A percentile compares a stretch with the other conserved stretches of the same genome.
These are phyloP conservation scores for Columba guinea DNA, from an alignment of 2,797 vertebrate species.

Conservation along the genomic window DNA sequence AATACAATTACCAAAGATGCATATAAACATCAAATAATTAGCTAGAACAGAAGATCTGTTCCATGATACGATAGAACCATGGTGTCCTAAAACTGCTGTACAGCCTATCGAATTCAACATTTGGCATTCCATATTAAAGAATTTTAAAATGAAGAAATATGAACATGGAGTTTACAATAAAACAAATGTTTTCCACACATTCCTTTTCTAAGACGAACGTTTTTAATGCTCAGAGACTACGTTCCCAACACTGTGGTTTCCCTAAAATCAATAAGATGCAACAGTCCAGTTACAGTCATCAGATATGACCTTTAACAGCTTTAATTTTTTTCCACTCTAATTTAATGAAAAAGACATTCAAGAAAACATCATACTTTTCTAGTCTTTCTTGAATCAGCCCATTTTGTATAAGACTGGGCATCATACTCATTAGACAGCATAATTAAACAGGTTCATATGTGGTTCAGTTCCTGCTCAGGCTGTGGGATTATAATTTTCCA, in stretches of 20 bases:
- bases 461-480: not conserved
- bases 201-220: not conserved
- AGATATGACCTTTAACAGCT: conserved; percentile 11
- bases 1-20: not conserved
- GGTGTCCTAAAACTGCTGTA: not conserved
- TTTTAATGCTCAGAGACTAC: not conserved
- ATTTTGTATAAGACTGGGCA: not conserved
- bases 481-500: not conserved
- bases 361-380: not conserved
- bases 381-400: not conserved
- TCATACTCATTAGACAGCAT: not conserved
- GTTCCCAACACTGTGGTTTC: not conserved
- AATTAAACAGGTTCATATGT: not conserved
- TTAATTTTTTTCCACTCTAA: not conserved
- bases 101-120: not conserved
- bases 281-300: not conserved
- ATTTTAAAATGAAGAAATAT: not conserved
- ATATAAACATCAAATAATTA: not conserved
- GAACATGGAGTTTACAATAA: not conserved
- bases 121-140: not conserved
- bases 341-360: not conserved
- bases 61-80: not conserved
- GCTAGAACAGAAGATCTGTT: not conserved
- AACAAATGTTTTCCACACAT: not conserved
- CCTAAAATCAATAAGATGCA: conserved; percentile 12